A percentile compares a stretch with the other conserved stretches of the same genome.
Conservation (phyloP, 2,888 invertebrate genomes). For the Lutraria lutraria region DNA sequence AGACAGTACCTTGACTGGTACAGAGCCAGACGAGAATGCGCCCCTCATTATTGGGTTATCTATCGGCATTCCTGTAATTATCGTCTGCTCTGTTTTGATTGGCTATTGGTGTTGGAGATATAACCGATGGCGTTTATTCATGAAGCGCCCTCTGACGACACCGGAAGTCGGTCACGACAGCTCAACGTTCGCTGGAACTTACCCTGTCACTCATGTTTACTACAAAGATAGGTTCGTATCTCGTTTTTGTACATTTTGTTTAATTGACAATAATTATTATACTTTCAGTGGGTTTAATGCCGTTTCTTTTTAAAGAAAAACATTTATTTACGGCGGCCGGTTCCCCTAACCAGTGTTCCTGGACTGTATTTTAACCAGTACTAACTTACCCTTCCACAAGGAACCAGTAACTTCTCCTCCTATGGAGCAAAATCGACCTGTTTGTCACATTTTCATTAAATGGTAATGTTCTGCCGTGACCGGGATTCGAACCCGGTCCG, state of each 20-base stretch:
- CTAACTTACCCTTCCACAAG: no score
- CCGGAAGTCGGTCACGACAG: conserved; percentile 58
- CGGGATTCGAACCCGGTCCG: background rate
- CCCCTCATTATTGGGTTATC: conserved; percentile 69
- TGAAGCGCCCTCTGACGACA: conserved; percentile 67
- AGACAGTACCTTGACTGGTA: conserved; percentile 36
- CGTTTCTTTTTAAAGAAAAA: no score
- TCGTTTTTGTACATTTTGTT: background rate
- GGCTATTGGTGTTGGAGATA: conserved; percentile 66
- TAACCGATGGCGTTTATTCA: conserved; percentile 70
- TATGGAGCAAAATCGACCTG: no score
- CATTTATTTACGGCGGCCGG: no score
- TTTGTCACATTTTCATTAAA: no score
- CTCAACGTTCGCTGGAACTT: conserved; percentile 57
- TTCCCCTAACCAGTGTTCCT: no score
- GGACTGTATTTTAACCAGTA: no score
- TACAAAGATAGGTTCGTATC: conserved; percentile 66
- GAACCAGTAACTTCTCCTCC: no score
- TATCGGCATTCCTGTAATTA: conserved; percentile 60
- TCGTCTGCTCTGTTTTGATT: conserved; percentile 49
- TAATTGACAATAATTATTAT: no score
- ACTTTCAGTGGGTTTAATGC: no score
- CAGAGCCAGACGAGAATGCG: conserved; percentile 48
- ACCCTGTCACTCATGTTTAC: conserved; percentile 73
- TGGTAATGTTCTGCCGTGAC: background rate